These are phyloP conservation scores for Elysia crispata DNA, from an alignment of 2,888 invertebrate species.

Conservation along the genomic window DNA sequence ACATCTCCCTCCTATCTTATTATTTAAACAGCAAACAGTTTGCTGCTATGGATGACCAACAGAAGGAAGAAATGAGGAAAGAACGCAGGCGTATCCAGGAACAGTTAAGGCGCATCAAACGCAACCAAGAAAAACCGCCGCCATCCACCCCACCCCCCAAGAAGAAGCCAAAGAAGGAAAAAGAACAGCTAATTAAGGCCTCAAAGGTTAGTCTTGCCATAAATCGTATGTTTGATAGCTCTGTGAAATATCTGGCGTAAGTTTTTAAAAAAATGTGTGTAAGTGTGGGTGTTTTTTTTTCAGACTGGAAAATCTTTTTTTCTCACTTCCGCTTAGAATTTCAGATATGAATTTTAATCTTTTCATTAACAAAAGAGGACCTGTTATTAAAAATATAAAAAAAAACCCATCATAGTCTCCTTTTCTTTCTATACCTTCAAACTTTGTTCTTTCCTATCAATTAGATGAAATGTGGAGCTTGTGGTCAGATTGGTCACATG, in stretches of 20 bases:
- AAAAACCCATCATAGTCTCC: too few relatives aligned
- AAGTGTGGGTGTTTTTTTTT: too few relatives aligned
- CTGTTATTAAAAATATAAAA: too few relatives aligned
- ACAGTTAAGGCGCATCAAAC: conserved; percentile 93
- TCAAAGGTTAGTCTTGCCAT: conserved; percentile 55
- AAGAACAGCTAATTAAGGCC: conserved; percentile 55
- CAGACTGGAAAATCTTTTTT: too few relatives aligned
- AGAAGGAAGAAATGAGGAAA: conserved; percentile 98
- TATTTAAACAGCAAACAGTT: conserved; percentile 84
- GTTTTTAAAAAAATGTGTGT: too few relatives aligned
- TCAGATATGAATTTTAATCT: too few relatives aligned
- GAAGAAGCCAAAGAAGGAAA: conserved; percentile 82
- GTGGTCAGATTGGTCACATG: conserved; percentile 88
- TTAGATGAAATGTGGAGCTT: conserved; percentile 94
- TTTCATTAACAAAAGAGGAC: too few relatives aligned
- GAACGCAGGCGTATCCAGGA: conserved; percentile 95
- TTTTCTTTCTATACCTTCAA: too few relatives aligned
- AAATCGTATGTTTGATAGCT: background rate
- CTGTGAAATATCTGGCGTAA: too few relatives aligned
- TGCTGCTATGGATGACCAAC: conserved; percentile 96
- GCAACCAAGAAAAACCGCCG: conserved; percentile 86
- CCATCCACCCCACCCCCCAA: conserved; percentile 67
- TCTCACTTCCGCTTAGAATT: too few relatives aligned
- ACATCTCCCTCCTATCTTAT: too few relatives aligned
- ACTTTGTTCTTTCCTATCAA: background rate